These are phyloP conservation scores for Diplosoma virens DNA, from an alignment of 23 tunicate species.

Conservation along the genomic window DNA sequence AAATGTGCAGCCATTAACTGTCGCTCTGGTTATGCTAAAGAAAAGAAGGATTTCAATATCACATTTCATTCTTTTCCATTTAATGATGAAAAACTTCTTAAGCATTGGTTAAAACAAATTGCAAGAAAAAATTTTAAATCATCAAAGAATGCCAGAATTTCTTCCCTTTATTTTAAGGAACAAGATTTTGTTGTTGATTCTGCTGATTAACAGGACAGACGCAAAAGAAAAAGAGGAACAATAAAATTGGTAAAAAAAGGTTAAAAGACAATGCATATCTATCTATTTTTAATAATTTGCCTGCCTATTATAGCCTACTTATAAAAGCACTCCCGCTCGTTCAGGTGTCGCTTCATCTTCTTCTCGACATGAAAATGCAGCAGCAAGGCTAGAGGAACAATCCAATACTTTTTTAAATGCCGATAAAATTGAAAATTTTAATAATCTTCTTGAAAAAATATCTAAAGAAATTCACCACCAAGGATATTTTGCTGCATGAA, in stretches of 20 bases:
- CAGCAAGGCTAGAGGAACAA: background rate
- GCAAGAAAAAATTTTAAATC: conserved; percentile 16
- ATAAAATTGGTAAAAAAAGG: background rate
- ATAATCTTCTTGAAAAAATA: background rate
- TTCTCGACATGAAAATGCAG: conserved; percentile 17
- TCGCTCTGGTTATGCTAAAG: conserved; percentile 1
- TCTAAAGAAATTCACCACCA: background rate
- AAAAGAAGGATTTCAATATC: background rate
- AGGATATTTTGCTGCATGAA: background rate
- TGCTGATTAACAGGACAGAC: background rate
- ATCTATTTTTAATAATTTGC: background rate
- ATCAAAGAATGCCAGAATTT: background rate
- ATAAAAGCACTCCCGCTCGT: background rate
- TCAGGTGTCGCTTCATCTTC: background rate
- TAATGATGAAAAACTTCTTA: background rate
- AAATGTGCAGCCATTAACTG: no score
- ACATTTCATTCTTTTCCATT: conserved; percentile 9
- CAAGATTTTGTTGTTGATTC: conserved; percentile 1
- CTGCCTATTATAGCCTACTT: background rate
- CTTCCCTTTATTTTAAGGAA: background rate
- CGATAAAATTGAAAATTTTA: background rate
- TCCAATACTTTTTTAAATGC: background rate
- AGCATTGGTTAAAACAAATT: background rate
- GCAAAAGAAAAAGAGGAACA: conserved; percentile 2
- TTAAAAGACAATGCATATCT: conserved; percentile 3